These are phyloP conservation scores for Spheniscus humboldti DNA, from an alignment of 2,797 vertebrate genomes.

Conservation along the genomic window DNA sequence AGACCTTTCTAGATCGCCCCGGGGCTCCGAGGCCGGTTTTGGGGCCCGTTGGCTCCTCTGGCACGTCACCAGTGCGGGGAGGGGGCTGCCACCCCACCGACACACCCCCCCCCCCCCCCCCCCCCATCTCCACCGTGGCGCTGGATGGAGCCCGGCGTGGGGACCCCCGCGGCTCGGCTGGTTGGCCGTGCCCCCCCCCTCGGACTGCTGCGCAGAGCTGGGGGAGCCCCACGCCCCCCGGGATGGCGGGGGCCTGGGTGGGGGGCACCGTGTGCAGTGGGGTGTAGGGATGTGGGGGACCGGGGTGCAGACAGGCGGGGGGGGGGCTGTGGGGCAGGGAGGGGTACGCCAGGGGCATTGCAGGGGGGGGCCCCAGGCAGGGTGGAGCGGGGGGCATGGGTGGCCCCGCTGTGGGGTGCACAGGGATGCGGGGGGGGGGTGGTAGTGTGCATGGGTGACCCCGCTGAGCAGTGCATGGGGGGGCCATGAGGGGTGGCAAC, in stretches of 20 bases:
- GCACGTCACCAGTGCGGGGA: neutral
- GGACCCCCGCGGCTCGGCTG: neutral
- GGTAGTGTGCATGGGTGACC: no score
- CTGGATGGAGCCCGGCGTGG: neutral
- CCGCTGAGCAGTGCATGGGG: no score
- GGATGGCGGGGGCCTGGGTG: neutral
- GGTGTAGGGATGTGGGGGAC: neutral
- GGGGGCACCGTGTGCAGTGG: neutral
- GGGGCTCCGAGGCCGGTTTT: neutral
- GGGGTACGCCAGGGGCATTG: neutral
- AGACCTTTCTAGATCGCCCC: neutral
- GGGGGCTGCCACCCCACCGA: neutral
- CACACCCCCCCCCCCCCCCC: neutral
- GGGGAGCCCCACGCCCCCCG: neutral
- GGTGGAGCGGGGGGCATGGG: neutral
- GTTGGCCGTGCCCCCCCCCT: neutral
- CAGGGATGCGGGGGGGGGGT: no score
- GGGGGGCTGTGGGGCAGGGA: neutral
- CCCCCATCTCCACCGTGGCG: neutral
- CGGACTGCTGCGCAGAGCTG: neutral
- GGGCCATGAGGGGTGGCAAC: no score
- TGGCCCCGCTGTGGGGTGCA: neutral
- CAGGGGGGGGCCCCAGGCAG: no score
- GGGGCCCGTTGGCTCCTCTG: neutral
- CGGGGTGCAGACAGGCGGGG: neutral